Evolutionary conservation across 2,888 invertebrate genomes (phyloP).

Genomic region (Odontothrips loti): DNA sequence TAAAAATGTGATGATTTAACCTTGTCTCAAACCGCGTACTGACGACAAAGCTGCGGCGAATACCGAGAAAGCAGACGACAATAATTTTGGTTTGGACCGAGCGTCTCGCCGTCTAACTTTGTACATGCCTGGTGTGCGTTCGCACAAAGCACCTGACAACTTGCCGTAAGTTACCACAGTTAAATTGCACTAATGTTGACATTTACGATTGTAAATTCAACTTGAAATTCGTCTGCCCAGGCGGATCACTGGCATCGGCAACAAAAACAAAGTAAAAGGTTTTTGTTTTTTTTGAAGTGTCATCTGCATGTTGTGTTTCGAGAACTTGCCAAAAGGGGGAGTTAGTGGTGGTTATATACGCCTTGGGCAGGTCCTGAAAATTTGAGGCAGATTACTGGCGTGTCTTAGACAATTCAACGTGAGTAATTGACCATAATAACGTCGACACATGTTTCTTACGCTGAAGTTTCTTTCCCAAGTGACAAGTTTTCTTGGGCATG

Average conservation of each 20-base stretch:
- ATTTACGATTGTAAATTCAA: neutral
- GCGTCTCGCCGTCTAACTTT: neutral
- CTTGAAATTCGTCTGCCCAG: neutral
- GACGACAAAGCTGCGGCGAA: neutral
- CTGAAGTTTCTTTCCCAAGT: neutral
- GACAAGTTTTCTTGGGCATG: neutral
- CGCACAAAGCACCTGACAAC: neutral
- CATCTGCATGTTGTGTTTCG: neutral
- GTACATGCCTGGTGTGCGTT: neutral
- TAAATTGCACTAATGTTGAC: neutral
- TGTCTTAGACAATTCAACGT: neutral
- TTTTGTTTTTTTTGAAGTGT: neutral
- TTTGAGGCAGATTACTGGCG: neutral
- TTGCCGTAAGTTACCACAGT: neutral
- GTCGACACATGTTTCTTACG: neutral
- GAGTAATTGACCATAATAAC: neutral
- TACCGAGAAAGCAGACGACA: neutral
- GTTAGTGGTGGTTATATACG: neutral
- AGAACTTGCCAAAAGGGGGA: neutral
- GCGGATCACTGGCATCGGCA: neutral
- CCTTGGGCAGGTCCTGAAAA: constrained; percentile 7
- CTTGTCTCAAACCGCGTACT: too few species aligned
- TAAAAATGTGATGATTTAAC: too few species aligned
- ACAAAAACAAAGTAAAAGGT: neutral
- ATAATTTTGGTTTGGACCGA: neutral